Conservation (phyloP, 1,140 invertebrate genomes). For the Drosophila seguyi region DNA sequence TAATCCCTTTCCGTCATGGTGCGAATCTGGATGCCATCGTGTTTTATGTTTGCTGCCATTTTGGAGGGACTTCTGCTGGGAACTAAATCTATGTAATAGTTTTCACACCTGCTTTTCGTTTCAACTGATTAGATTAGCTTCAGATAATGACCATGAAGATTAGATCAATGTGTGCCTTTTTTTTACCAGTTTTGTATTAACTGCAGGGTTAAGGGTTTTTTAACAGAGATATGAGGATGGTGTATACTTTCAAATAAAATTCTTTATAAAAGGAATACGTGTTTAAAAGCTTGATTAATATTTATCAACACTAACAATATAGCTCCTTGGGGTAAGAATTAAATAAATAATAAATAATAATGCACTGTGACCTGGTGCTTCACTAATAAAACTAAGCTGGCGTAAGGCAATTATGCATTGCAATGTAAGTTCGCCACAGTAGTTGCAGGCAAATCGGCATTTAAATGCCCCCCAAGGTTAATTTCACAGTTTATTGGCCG, state of each 20-base stretch:
- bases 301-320: no score
- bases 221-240: not conserved
- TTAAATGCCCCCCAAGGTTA: slow-evolving; percentile 12
- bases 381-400: not conserved
- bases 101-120: no score
- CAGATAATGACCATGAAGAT: not conserved
- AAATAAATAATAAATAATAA: not conserved
- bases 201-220: not conserved
- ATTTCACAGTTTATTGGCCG: slow-evolving; percentile 13
- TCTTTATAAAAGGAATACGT: not conserved
- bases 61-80: not conserved
- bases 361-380: not conserved
- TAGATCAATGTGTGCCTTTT: not conserved
- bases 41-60: not conserved
- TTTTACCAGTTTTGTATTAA: not conserved
- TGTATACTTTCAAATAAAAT: not conserved
- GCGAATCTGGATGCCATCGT: not conserved
- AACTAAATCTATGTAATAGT: not conserved
- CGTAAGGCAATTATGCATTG: not conserved
- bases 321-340: not conserved
- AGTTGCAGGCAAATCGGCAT: slow-evolving; percentile 19
- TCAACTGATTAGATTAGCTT: not conserved
- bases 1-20: not conserved
- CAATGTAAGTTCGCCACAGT: not conserved
- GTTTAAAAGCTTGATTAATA: not conserved